Conservation (phyloP, 2,888 invertebrate genomes). For the Mythimna lalbum region DNA sequence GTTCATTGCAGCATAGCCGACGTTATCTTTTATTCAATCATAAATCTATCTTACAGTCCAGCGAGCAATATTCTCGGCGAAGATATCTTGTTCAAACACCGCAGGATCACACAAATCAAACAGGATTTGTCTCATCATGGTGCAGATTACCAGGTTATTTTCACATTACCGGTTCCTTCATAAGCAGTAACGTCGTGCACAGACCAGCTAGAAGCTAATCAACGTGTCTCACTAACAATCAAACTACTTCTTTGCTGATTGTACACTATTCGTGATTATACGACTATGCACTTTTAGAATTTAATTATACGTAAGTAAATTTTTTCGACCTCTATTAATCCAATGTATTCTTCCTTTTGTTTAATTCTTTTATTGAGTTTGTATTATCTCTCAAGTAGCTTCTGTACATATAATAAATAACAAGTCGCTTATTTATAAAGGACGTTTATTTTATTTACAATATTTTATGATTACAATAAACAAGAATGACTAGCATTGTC, state of each 20-base stretch:
- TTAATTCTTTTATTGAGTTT: background rate
- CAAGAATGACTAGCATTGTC: conserved; percentile 19
- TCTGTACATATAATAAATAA: conserved; percentile 11
- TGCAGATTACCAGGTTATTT: conserved; percentile 57
- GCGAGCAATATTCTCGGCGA: conserved; percentile 19
- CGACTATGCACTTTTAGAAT: conserved; percentile 4
- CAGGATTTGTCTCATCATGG: conserved; percentile 55
- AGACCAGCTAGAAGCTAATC: background rate
- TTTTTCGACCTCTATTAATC: too few relatives aligned
- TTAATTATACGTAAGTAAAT: background rate
- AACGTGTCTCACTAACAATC: conserved; percentile 23
- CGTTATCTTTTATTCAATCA: background rate
- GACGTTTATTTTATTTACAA: conserved; percentile 23
- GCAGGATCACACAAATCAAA: conserved; percentile 54
- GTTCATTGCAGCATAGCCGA: background rate
- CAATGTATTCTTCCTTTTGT: background rate
- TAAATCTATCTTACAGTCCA: conserved; percentile 3
- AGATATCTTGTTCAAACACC: conserved; percentile 22
- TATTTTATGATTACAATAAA: conserved; percentile 31
- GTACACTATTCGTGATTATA: conserved; percentile 12
- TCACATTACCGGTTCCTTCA: conserved; percentile 55
- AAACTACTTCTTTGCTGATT: conserved; percentile 11
- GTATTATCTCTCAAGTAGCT: background rate
- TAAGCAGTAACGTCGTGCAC: conserved; percentile 27
- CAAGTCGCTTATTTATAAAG: conserved; percentile 13